phyloP scores from a whole-genome alignment of 1,140 invertebrate species.

The Tetramorium alpestre region DNA sequence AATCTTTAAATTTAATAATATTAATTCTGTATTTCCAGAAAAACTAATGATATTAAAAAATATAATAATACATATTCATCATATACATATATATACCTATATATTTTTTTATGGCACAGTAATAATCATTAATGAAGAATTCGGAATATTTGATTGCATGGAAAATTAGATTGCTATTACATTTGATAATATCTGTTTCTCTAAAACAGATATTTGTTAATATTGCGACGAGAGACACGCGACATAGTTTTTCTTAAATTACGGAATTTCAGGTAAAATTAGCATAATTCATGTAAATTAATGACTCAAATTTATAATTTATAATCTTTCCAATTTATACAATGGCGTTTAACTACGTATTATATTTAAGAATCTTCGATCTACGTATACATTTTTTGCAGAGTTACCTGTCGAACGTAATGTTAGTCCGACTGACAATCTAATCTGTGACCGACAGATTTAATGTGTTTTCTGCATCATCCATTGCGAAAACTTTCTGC shows the following conservation, averaged over 20 bases:
- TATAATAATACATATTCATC: too few species aligned
- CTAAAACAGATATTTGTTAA: neutral
- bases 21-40: too few species aligned
- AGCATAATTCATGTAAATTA: neutral
- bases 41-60: too few species aligned
- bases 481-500: conserved; percentile 42
- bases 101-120: neutral
- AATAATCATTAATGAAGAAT: neutral
- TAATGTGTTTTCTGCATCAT: conserved; percentile 19
- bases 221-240: neutral
- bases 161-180: neutral
- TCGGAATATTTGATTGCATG: neutral
- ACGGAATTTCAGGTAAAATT: neutral
- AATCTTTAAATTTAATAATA: too few species aligned
- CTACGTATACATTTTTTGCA: neutral
- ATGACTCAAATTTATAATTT: neutral
- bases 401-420: neutral
- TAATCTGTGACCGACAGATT: conserved; percentile 7
- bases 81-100: neutral
- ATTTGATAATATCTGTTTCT: neutral
- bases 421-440: conserved; percentile 6
- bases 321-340: neutral
- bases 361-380: neutral
- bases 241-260: neutral
- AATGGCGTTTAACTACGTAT: neutral